A percentile compares a stretch with the other conserved stretches of the same genome.
phyloP scores from a whole-genome alignment of 2,113 vertebrate species.

The Eurystomus gularis region DNA sequence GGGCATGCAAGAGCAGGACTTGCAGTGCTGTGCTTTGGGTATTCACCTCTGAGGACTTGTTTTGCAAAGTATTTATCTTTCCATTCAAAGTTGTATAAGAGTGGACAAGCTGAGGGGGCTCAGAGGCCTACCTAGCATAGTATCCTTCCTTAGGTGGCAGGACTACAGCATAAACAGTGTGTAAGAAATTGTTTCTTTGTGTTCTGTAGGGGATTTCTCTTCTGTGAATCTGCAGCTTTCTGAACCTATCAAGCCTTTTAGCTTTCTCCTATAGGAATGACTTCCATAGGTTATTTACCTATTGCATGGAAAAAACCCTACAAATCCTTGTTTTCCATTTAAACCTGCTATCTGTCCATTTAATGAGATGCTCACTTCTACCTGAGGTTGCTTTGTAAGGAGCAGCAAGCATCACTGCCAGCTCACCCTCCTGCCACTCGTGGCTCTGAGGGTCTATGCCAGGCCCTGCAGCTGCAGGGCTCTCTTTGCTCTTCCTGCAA shows the following conservation, averaged over 20 bases:
- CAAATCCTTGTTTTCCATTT: background rate
- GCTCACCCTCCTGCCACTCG: background rate
- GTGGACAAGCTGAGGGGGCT: background rate
- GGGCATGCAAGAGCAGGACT: background rate
- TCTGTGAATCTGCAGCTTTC: background rate
- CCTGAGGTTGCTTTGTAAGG: background rate
- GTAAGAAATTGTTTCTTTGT: background rate
- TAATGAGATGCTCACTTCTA: background rate
- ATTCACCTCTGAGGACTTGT: background rate
- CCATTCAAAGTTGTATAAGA: background rate
- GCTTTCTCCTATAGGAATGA: background rate
- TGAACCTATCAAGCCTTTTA: background rate
- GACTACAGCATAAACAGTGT: background rate
- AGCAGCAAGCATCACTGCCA: background rate
- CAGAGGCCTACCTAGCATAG: background rate
- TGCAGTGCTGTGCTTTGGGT: background rate
- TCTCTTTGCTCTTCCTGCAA: background rate
- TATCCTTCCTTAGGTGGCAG: rapidly evolving
- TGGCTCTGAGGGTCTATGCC: background rate
- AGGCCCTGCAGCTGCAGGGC: background rate
- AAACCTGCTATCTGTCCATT: background rate
- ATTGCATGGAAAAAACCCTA: background rate
- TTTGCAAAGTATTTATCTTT: background rate
- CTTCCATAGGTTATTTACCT: background rate
- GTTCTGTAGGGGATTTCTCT: background rate